Evolutionary conservation across 2,797 vertebrate species (phyloP).

Genomic region (Acrossocheilus fasciatus): DNA sequence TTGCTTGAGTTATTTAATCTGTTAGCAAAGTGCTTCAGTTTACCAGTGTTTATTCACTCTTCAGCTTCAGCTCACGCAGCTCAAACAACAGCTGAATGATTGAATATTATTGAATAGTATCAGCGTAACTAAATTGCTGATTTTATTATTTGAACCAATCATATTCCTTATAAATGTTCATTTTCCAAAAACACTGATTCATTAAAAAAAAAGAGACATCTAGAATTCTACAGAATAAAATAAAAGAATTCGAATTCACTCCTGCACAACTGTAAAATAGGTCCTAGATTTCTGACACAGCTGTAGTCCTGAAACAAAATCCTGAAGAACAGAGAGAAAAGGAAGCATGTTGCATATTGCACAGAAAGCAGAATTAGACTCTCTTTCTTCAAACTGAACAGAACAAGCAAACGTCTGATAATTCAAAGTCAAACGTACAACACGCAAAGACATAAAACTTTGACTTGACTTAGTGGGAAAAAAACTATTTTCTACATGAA

Average conservation of each 20-base stretch:
- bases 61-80: not conserved
- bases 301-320: slow-evolving; percentile 28
- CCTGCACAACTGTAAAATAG: slow-evolving; percentile 20
- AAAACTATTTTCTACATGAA: not conserved
- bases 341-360: slow-evolving; percentile 34
- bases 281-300: slow-evolving; percentile 25
- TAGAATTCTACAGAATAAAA: not conserved
- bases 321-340: slow-evolving; percentile 31
- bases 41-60: not conserved
- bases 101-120: not conserved
- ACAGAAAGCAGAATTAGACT: slow-evolving; percentile 44
- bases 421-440: slow-evolving; percentile 16
- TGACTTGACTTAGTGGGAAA: not conserved
- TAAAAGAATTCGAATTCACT: not conserved
- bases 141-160: slow-evolving; percentile 9
- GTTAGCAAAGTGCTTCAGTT: not conserved
- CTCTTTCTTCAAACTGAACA: slow-evolving; percentile 16
- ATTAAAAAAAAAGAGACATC: not conserved
- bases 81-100: not conserved
- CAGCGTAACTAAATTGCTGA: not conserved
- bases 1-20: not conserved
- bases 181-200: not conserved
- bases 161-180: not conserved
- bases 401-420: not conserved
- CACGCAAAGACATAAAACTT: not conserved